Conservation (phyloP, 2,113 vertebrate species). For the Hymenochirus boettgeri region DNA sequence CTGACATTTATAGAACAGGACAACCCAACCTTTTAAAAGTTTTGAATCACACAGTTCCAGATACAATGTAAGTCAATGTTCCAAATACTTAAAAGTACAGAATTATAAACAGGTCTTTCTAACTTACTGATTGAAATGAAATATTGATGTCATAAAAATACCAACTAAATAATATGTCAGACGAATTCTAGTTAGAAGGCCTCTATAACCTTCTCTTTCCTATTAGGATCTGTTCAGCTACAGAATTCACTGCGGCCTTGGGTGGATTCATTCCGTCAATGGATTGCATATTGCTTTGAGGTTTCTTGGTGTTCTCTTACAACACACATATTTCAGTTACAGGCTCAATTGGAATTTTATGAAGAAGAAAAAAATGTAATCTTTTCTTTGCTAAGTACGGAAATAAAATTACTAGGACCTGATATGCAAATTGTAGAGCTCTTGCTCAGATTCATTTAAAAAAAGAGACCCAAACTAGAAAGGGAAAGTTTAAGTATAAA, state of each 20-base stretch:
- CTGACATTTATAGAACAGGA: no score
- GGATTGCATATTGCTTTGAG: slow-evolving; percentile 4
- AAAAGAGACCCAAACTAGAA: no score
- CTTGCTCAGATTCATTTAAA: no score
- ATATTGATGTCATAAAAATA: slow-evolving; percentile 15
- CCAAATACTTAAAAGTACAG: neutral
- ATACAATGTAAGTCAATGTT: neutral
- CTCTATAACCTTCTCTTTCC: slow-evolving; percentile 19
- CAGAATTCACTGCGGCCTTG: slow-evolving; percentile 28
- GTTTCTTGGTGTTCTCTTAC: slow-evolving; percentile 25
- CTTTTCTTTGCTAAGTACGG: neutral
- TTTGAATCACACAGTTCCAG: neutral
- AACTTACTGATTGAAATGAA: neutral
- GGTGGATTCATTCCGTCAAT: slow-evolving; percentile 24
- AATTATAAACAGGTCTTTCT: neutral
- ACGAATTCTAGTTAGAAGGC: slow-evolving; percentile 16
- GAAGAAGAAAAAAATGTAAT: slow-evolving; percentile 11
- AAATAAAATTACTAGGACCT: neutral
- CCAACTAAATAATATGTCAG: slow-evolving; percentile 10
- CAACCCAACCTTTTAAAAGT: no score
- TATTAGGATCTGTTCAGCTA: slow-evolving; percentile 20
- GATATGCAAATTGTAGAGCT: no score
- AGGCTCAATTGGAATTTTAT: neutral
- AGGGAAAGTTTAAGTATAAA: no score
- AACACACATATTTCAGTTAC: slow-evolving; percentile 22